Base-by-base conservation (phyloP, 2,113 vertebrate genomes). In the Proteles cristata region DNA sequence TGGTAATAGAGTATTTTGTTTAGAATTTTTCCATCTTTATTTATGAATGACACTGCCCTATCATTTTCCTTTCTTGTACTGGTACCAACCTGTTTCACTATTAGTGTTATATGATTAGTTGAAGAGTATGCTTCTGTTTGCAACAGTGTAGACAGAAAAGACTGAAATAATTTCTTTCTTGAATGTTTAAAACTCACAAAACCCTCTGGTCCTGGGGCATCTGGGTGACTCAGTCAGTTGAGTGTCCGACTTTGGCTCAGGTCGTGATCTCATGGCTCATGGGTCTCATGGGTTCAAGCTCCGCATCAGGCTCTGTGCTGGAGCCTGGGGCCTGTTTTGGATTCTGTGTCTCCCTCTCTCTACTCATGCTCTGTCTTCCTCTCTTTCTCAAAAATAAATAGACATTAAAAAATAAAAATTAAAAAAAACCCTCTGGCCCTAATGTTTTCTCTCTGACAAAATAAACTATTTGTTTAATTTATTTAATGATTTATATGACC, bases 131-230 rank as follows among this genome's bases (percentile, higher is more conserved):
- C 4, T 93, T 95, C 74, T 69, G 16, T 83, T 80, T 88, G 7
- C 7, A 90, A 87, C 53, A 92, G 16, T 43, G 33, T 77, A 86
- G 63, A 93, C 73, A 7, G 68, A 1, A 68, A 79, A 94, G 16
- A 91, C 0, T 66, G 16, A 97, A 96, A 93, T 85, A 28, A 85
- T 61, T 39, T 16, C 94, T 45, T 74, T 3, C 14, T 80, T 90
- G 21, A 83, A 82, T 93, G 45, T 63, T 97, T 45, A 92, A 81
- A 97, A 94, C 55, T 87, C 35, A 79, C 25, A 96, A 85, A 96
- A 28, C 11, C 3, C 16, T 91, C 69, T 88, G 45, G 35, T 91
- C 14, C 31, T 95, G 58, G 55, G 55, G 55, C 19, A 16, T 21
- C 17, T 58, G 55, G 55, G 58, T 23, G 58, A 7, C 21, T 61